Evolutionary conservation across 2,113 vertebrate species (phyloP).

Genomic region (Thalassoma bifasciatum): DNA sequence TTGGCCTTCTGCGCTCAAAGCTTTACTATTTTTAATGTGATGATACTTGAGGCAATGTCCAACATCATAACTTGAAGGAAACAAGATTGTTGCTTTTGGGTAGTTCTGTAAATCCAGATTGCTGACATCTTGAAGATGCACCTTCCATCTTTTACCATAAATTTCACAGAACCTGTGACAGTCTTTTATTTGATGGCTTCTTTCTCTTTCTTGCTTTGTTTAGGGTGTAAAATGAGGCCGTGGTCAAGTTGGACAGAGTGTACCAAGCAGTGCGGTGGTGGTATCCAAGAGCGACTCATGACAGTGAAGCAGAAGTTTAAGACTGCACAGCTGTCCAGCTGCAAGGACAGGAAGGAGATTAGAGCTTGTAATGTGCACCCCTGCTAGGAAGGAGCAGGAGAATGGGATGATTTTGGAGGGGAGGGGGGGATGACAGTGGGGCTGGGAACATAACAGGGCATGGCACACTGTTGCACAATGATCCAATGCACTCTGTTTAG

Average conservation of each 20-base stretch:
- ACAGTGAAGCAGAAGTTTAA: constrained; percentile 96
- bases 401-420: neutral
- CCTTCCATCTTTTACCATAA: neutral
- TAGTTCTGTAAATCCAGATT: too few species aligned
- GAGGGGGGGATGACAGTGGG: constrained; percentile 21
- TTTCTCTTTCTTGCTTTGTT: constrained; percentile 12
- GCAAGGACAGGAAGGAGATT: constrained; percentile 98
- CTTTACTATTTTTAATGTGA: too few species aligned
- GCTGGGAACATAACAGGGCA: constrained; percentile 35
- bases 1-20: too few species aligned
- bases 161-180: neutral
- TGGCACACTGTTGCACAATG: constrained; percentile 67
- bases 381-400: constrained; percentile 85
- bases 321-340: constrained; percentile 92
- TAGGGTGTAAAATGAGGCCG: constrained; percentile 95
- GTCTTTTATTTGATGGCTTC: neutral
- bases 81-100: too few species aligned
- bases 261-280: constrained; percentile 92
- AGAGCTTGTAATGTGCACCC: constrained; percentile 96
- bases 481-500: constrained; percentile 79
- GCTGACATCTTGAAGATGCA: too few species aligned
- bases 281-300: constrained; percentile 97
- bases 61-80: too few species aligned
- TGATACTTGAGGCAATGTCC: too few species aligned
- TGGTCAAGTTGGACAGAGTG: constrained; percentile 98